Base-by-base conservation (phyloP, 2,888 invertebrate genomes). In the Eupeodes luniger region DNA sequence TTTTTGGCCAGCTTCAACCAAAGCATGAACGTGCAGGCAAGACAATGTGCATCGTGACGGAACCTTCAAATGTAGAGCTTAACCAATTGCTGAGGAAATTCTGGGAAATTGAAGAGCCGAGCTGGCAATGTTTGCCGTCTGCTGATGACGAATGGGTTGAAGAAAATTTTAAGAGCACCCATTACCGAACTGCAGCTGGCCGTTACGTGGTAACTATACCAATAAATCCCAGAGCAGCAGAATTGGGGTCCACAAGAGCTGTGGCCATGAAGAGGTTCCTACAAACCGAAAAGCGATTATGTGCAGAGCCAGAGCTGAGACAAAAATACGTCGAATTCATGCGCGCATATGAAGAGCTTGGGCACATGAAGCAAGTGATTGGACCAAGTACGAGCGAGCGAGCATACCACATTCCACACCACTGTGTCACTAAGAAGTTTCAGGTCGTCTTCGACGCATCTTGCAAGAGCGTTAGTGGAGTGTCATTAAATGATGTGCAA, bases 131-230 rank as follows among this genome's bases (percentile, higher is more conserved):
- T 7, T 7, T n/a, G 2, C 5, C 7, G n/a, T 51, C 51, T 6
- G 6, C 51, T 64, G 80, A 80, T 12, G 57, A 55, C 27, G 62
- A 80, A 70, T 79, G 62, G 74, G 55, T 74, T 27, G 80, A 81
- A 44, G 16, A 47, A 2, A 81, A 81, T 19, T 81, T 81, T 19
- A 49, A 19, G n/a, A 64, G 6, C 9, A 72, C 72, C 3, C 14
- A 62, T 47, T 79, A 34, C 16, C 44, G 79, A 44, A 49, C 55
- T 19, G 12, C 74, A 44, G 11, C 74, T 11, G 74, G 27, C 9
- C 44, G 70, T 14, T 62, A 80, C 16, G 72, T 62, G 3, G 70
- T 80, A 3, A 72, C 72, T 10, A 70, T 72, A 19, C 67, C 78
- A 4, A 57, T 67, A 9, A 78, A 78, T 44, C 78, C n/a, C 49